phyloP scores from a whole-genome alignment of 2,888 invertebrate genomes.

The Lampropteryx suffumata region DNA sequence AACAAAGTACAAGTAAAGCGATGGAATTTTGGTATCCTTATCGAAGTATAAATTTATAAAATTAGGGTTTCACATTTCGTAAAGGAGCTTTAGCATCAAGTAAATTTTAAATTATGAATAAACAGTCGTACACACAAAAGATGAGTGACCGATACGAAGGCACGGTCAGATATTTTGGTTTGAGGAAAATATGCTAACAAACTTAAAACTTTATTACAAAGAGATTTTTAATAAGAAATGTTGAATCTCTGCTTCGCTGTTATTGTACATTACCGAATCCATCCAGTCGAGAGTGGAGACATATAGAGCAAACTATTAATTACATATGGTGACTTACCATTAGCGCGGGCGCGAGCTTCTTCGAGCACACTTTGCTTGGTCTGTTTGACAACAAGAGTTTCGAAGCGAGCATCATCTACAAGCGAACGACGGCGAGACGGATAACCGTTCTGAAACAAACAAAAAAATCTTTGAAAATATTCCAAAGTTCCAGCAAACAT shows the following conservation, averaged over 20 bases:
- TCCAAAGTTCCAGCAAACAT: not conserved
- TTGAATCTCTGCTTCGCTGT: too few species aligned
- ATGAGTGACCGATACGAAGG: too few species aligned
- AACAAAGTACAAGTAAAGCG: not conserved
- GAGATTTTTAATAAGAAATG: too few species aligned
- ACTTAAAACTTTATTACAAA: too few species aligned
- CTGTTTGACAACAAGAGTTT: constrained; percentile 97
- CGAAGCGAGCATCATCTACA: constrained; percentile 98
- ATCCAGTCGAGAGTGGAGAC: too few species aligned
- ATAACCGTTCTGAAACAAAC: constrained; percentile 94
- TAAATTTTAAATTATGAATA: too few species aligned
- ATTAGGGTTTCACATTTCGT: constrained; percentile 12
- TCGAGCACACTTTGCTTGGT: constrained; percentile 96
- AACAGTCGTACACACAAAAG: too few species aligned
- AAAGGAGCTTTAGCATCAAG: not conserved
- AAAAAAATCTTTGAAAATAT: not conserved
- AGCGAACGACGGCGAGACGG: constrained; percentile 97
- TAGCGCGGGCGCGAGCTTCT: constrained; percentile 93
- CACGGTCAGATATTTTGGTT: too few species aligned
- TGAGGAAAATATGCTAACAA: too few species aligned
- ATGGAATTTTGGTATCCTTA: not conserved
- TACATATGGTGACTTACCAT: constrained; percentile 84
- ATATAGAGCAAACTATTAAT: too few species aligned
- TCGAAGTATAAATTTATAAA: constrained; percentile 22
- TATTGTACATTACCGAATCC: too few species aligned